Percentiles rank a stretch among this genome's conserved stretches.
phyloP scores from a whole-genome alignment of 2,888 invertebrate species.

The Crossocerus cetratus region DNA sequence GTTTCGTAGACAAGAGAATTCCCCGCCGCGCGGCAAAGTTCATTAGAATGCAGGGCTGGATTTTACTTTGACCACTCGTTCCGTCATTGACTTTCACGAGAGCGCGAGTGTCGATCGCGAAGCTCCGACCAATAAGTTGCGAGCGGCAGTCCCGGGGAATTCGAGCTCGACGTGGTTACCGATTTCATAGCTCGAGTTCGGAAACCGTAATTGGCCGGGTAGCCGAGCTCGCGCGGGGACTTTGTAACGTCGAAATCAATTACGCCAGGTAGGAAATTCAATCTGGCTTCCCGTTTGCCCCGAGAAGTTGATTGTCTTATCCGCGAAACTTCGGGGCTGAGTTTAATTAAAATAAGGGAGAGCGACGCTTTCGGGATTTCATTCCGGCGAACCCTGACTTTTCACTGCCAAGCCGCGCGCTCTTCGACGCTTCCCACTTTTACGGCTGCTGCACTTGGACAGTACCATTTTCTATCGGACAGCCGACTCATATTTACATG shows the following conservation, averaged over 20 bases:
- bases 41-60: too few relatives aligned
- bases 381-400: too few relatives aligned
- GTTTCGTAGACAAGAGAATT: too few relatives aligned
- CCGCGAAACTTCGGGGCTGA: slow-evolving; percentile 30
- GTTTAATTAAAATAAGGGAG: slow-evolving; percentile 46
- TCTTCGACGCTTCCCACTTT: neutral
- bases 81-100: neutral
- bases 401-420: too few relatives aligned
- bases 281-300: slow-evolving; percentile 47
- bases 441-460: too few relatives aligned
- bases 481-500: neutral
- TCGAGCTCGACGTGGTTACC: slow-evolving; percentile 3
- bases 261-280: slow-evolving; percentile 53
- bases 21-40: too few relatives aligned
- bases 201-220: slow-evolving; percentile 36
- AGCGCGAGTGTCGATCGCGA: neutral
- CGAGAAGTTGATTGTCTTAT: slow-evolving; percentile 45
- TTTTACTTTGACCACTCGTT: neutral
- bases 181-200: slow-evolving; percentile 12
- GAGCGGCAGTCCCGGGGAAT: slow-evolving; percentile 1
- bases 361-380: slow-evolving; percentile 14
- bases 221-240: slow-evolving; percentile 17
- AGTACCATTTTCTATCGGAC: too few relatives aligned
- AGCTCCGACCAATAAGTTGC: slow-evolving; percentile 4
- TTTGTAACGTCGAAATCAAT: slow-evolving; percentile 52